Percentiles rank a stretch among this genome's conserved stretches.
These are phyloP conservation scores for Pseudotriccus pelzelni DNA, from an alignment of 2,797 vertebrate species.

Conservation along the genomic window DNA sequence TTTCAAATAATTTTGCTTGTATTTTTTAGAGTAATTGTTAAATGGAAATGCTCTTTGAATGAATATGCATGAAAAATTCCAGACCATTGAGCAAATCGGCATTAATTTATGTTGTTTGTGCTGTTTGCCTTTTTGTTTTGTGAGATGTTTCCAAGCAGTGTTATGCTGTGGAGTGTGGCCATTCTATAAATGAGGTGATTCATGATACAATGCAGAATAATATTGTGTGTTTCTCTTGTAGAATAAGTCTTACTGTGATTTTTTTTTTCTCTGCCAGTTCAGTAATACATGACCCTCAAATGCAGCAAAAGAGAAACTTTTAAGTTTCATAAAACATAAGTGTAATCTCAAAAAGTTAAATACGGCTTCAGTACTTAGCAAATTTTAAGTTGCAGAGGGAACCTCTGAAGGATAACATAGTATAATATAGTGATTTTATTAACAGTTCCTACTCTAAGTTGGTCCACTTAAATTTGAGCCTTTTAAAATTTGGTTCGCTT, in stretches of 20 bases:
- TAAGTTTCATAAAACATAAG: neutral
- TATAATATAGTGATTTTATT: neutral
- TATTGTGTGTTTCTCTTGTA: neutral
- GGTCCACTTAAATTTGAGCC: neutral
- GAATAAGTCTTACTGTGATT: neutral
- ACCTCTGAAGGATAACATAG: neutral
- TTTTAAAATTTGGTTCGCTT: neutral
- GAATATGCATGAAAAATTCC: neutral
- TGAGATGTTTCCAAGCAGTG: neutral
- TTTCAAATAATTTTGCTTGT: neutral
- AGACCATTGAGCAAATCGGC: neutral
- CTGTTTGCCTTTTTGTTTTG: neutral
- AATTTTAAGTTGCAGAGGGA: neutral
- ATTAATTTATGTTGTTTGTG: neutral
- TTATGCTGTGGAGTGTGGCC: neutral
- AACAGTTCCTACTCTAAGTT: neutral
- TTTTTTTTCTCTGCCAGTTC: neutral
- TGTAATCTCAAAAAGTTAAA: neutral
- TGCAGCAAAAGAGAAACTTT: neutral
- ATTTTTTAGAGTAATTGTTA: neutral
- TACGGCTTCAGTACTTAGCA: neutral
- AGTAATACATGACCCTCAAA: neutral
- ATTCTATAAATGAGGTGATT: neutral
- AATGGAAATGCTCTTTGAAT: neutral
- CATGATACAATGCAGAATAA: neutral